Conservation (phyloP, 2,113 vertebrate species). For the Labeo rohita region DNA sequence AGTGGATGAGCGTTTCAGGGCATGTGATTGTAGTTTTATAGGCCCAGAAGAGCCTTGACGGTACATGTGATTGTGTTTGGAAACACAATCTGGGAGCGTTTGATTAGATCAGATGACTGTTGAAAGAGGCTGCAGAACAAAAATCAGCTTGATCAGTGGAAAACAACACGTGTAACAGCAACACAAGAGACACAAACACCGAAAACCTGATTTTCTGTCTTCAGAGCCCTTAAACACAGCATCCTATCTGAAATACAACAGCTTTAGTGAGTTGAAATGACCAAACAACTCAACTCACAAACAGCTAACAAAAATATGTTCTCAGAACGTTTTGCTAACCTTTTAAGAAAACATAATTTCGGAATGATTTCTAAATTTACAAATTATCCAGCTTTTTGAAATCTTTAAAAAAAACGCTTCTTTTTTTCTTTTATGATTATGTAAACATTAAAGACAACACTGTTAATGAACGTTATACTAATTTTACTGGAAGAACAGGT, state of each 20-base stretch:
- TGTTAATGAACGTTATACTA: too few relatives aligned
- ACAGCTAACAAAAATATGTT: too few relatives aligned
- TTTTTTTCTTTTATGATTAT: too few relatives aligned
- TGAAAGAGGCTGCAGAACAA: neutral
- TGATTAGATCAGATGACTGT: slow-evolving; percentile 36
- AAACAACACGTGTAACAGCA: neutral
- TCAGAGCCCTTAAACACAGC: neutral
- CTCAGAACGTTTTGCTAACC: too few relatives aligned
- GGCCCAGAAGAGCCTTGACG: neutral
- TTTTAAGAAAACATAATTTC: too few relatives aligned
- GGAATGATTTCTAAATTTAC: too few relatives aligned
- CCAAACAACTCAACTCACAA: neutral
- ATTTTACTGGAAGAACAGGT: too few relatives aligned
- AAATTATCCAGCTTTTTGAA: too few relatives aligned
- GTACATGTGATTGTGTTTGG: slow-evolving; percentile 32
- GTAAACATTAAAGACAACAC: too few relatives aligned
- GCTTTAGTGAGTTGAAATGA: neutral
- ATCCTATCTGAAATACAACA: neutral
- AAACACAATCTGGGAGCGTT: neutral
- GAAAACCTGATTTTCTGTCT: neutral
- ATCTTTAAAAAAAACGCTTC: too few relatives aligned
- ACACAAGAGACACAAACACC: neutral
- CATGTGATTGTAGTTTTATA: slow-evolving; percentile 5
- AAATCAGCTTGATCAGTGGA: neutral
- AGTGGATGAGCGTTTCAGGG: neutral